Base-by-base conservation (phyloP, 1,140 invertebrate genomes). In the Drosophila rhopaloa region DNA sequence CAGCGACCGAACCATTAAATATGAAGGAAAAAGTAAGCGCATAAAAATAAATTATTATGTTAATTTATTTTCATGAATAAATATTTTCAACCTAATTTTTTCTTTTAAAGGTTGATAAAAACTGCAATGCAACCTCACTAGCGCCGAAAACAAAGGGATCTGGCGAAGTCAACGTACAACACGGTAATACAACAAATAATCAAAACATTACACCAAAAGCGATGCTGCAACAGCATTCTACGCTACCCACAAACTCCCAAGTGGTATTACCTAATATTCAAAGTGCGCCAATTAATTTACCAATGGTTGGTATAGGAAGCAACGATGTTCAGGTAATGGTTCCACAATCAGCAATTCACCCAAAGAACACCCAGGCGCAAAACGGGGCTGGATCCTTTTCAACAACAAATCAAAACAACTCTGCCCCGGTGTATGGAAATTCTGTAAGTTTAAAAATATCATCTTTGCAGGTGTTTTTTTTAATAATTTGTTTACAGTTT, bases 101-200 rank as follows among this genome's bases (percentile, higher is more conserved):
- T 24, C 47, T 14, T 19, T 53, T 55, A 66, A 57, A 91, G 76
- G 92, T 94, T 43, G 95, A 96, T 90, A 95, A 95, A 86, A 96
- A 96, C 91, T 96, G 95, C 85, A 96, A 96, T 93, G 95, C 95
- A 10, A 96, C 95, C 56, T 70, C 89, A 75, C 54, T 62, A 32
- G 63, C 44, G 3, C 47, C 35, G 13, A 55, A 61, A 53, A 35
- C 47, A 3, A 84, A 78, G 40, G 41, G 89, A 56, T 58, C 92
- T 57, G 70, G 14, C 37, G 85, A 84, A 38, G 29, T 57, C 40
- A 62, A 32, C 24, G 29, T 76, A 37, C 79, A 82, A 54, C 84
- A 86, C 53, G 27, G 68, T 9, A 81, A 54, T 35, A 46, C 74
- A 32, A 61, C 76, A 11, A 81, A 54, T 29, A 76, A 81, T 72